Conservation (phyloP, 2,797 vertebrate genomes). For the Oreochromis mossambicus region DNA sequence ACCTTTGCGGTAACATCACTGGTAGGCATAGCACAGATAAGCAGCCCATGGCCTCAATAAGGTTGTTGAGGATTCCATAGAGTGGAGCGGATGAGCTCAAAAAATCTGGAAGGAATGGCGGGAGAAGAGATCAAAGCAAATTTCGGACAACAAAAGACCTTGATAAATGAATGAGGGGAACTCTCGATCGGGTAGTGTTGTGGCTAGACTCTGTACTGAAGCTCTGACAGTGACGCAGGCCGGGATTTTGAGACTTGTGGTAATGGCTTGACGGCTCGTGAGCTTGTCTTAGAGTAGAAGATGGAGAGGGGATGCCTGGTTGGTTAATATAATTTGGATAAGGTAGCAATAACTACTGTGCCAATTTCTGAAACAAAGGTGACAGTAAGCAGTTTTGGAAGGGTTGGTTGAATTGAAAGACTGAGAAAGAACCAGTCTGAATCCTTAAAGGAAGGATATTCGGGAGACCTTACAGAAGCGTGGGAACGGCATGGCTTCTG, state of each 20-base stretch:
- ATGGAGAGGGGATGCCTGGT: background rate
- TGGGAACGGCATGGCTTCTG: background rate
- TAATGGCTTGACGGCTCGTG: background rate
- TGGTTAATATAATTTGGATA: background rate
- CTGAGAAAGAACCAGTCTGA: background rate
- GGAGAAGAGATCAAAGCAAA: background rate
- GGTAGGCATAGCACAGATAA: background rate
- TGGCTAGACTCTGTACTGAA: background rate
- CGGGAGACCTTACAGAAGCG: background rate
- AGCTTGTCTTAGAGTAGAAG: background rate
- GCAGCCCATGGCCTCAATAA: background rate
- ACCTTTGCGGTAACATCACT: background rate
- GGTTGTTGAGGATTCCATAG: background rate
- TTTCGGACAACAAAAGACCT: background rate
- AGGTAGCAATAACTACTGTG: background rate
- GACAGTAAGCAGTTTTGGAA: background rate
- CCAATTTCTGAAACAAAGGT: background rate
- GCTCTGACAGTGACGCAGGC: background rate
- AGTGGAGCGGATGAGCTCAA: background rate
- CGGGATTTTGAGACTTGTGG: background rate
- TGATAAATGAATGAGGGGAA: background rate
- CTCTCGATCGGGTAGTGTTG: fast-evolving
- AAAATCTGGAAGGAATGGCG: background rate
- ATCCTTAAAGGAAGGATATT: background rate
- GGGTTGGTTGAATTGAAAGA: background rate